phyloP scores from a whole-genome alignment of 1,140 invertebrate genomes.

The Lithobius niger region DNA sequence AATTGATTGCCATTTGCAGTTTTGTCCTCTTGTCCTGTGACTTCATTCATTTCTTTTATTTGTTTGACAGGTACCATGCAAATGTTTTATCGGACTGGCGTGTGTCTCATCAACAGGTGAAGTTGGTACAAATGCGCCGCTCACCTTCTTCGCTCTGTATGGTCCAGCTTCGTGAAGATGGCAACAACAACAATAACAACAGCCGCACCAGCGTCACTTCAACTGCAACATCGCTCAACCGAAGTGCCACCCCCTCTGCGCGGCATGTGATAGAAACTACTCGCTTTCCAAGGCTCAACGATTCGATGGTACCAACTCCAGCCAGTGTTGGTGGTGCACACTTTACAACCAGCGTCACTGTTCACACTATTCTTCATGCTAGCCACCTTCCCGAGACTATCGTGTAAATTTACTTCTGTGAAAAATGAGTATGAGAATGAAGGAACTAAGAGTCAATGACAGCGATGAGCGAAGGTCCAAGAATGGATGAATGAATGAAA shows the following conservation, averaged over 20 bases:
- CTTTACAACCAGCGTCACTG: background rate
- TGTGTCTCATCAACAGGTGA: background rate
- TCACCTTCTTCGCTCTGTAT: background rate
- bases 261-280: background rate
- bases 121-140: background rate
- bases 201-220: background rate
- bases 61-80: slow-evolving; percentile 15
- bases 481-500: too few species aligned
- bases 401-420: slow-evolving; percentile 1
- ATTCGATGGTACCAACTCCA: background rate
- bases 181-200: background rate
- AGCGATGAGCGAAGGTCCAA: too few species aligned
- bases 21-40: background rate
- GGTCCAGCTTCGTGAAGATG: background rate
- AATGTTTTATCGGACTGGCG: background rate
- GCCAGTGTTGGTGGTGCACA: background rate
- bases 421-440: too few species aligned
- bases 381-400: background rate
- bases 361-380: background rate
- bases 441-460: too few species aligned
- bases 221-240: background rate
- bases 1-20: background rate
- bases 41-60: background rate
- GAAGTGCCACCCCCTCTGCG: background rate
- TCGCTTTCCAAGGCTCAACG: background rate